Percentiles rank a stretch among this genome's conserved stretches.
Evolutionary conservation across 2,113 vertebrate genomes (phyloP).

Genomic region (Mobula birostris): DNA sequence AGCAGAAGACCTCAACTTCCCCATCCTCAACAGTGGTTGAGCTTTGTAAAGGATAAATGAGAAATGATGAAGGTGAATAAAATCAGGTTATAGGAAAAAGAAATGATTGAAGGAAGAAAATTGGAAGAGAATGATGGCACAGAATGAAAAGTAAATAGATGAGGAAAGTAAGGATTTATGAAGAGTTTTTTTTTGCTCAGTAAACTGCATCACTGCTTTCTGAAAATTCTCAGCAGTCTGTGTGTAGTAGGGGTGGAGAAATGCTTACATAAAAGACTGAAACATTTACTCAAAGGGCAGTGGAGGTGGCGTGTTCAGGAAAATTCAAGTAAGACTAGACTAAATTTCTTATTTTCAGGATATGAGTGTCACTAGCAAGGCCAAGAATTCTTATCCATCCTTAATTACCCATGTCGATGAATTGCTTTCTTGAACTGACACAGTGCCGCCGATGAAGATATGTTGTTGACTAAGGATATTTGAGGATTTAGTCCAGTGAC

Average conservation of each 20-base stretch:
- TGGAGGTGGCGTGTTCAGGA: not conserved
- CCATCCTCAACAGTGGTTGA: not conserved
- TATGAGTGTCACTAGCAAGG: no score
- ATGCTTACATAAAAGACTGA: not conserved
- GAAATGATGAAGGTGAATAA: not conserved
- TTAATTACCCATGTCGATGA: no score
- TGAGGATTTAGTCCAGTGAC: no score
- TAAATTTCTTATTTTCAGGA: no score
- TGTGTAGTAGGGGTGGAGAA: not conserved
- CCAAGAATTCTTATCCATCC: no score
- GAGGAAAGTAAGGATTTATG: not conserved
- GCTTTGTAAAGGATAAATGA: not conserved
- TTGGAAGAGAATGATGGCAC: not conserved
- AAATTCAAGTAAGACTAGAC: not conserved
- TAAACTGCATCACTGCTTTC: not conserved
- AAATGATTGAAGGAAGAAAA: not conserved
- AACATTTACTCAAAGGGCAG: not conserved
- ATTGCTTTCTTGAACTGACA: no score
- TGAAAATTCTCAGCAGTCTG: not conserved
- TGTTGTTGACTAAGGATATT: no score
- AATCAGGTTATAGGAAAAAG: not conserved
- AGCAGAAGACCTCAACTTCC: no score
- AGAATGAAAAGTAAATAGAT: not conserved
- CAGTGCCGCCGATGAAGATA: no score
- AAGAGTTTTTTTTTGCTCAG: not conserved